Conservation (phyloP, 2,888 invertebrate genomes). For the Zygaena filipendulae region DNA sequence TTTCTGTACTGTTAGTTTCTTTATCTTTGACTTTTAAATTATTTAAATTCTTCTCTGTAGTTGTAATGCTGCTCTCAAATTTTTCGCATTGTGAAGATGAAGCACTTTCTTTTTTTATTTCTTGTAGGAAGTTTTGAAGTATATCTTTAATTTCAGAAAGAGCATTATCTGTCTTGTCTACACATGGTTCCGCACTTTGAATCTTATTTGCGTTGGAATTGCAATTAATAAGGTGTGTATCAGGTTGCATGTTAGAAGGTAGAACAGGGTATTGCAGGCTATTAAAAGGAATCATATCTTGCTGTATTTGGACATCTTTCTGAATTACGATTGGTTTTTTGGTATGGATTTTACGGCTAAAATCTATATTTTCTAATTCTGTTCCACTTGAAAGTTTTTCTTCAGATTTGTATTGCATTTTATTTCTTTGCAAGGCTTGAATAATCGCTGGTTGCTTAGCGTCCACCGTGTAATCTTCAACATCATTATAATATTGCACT, state of each 20-base stretch:
- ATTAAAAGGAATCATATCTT: slow-evolving; percentile 23
- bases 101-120: slow-evolving; percentile 49
- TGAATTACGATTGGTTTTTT: slow-evolving; percentile 11
- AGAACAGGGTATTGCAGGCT: slow-evolving; percentile 23
- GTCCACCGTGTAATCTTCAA: slow-evolving; percentile 24
- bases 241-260: slow-evolving; percentile 16
- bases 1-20: slow-evolving; percentile 25
- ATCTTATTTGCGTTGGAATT: slow-evolving; percentile 34
- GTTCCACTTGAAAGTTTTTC: slow-evolving; percentile 20
- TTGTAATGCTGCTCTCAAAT: slow-evolving; percentile 23
- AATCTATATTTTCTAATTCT: slow-evolving; percentile 15
- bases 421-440: slow-evolving; percentile 17
- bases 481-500: slow-evolving; percentile 34
- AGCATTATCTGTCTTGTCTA: slow-evolving; percentile 46
- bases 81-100: slow-evolving; percentile 28
- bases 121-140: slow-evolving; percentile 43
- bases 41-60: slow-evolving; percentile 18
- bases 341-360: slow-evolving; percentile 10
- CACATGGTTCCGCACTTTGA: slow-evolving; percentile 26
- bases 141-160: slow-evolving; percentile 55
- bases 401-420: slow-evolving; percentile 14
- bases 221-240: too few species aligned
- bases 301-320: slow-evolving; percentile 18
- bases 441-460: slow-evolving; percentile 15
- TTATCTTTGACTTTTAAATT: slow-evolving; percentile 18